Evolutionary conservation across 1,140 invertebrate genomes (phyloP), one percentile per base, ranked within the genome.

Genomic region (Plutomurus gul): DNA sequence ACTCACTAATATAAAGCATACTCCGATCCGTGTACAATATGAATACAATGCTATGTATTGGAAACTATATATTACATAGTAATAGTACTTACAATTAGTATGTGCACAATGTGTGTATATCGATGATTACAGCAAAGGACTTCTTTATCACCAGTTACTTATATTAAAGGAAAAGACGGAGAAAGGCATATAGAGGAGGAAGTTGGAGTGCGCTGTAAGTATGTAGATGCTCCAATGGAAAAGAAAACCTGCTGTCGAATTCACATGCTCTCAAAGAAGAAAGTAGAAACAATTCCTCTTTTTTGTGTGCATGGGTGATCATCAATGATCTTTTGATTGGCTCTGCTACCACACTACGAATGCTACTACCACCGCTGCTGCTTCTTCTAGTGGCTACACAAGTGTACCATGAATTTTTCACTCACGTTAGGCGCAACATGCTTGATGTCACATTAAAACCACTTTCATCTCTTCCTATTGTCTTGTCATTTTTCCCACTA

Each of bases 271-370:
- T 65, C 56, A 65, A 65, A 65, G 56, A 65, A 65, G 56, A 65
- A 65, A 65, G 56, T 33, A 65, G 56, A 65, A 65, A 65, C 56
- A 65, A 65, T 65, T 65, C 56, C 27, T 65, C 56, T 65, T 65
- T 65, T 43, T 65, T 65, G 10, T 65, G 56, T 65, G 56, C 22
- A 33, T 65, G 56, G 56, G 11, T 65, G 56, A 65, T 65, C 56
- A 65, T 65, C 56, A 65, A 65, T 65, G 56, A 65, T 65, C 56
- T 65, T 65, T 65, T 65, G 56, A 65, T 65, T 65, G 56, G 56
- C 56, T 65, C 56, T 33, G 27, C 56, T 65, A 33, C 56, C 56
- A 25, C 49, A 11, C n/a, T n/a, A n/a, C n/a, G n/a, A n/a, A 13
- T 56, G 49, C 49, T n/a, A 27, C 30, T 33, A 65, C 56, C n/a